These are phyloP conservation scores for Linepithema humile DNA, from an alignment of 1,140 invertebrate genomes.

Conservation along the genomic window DNA sequence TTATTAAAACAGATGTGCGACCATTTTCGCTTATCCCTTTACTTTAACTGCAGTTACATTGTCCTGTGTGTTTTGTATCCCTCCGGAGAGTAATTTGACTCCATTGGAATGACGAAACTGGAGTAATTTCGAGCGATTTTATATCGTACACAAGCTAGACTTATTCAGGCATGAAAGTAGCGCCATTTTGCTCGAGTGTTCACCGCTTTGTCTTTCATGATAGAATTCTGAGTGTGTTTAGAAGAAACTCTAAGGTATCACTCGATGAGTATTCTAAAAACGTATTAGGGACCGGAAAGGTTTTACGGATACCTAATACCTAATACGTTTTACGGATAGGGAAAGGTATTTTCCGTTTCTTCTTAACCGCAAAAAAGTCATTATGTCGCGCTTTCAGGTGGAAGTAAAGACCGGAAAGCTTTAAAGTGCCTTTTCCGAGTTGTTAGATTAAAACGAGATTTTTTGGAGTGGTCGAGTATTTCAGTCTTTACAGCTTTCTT, in stretches of 20 bases:
- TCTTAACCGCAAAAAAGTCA: background rate
- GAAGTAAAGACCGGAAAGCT: background rate
- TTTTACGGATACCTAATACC: too few species aligned
- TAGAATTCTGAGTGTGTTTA: background rate
- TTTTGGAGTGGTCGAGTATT: background rate
- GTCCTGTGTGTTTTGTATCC: background rate
- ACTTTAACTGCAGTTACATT: background rate
- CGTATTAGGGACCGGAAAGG: background rate
- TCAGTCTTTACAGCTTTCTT: background rate
- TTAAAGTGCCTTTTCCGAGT: background rate
- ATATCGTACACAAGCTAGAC: background rate
- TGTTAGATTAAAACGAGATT: background rate
- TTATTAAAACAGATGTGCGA: slow-evolving; percentile 1
- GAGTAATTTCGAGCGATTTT: background rate
- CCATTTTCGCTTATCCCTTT: background rate
- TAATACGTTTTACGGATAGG: too few species aligned
- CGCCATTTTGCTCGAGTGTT: background rate
- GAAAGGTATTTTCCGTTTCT: background rate
- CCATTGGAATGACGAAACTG: background rate
- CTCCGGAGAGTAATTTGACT: background rate
- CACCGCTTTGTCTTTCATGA: background rate
- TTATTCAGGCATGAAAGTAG: background rate
- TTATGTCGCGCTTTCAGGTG: slow-evolving; percentile 20
- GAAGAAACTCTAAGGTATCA: background rate
- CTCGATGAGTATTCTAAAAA: background rate